Percentiles rank a stretch among this genome's conserved stretches.
Conservation (phyloP, 2,888 invertebrate species). For the Bimastos eiseni region DNA sequence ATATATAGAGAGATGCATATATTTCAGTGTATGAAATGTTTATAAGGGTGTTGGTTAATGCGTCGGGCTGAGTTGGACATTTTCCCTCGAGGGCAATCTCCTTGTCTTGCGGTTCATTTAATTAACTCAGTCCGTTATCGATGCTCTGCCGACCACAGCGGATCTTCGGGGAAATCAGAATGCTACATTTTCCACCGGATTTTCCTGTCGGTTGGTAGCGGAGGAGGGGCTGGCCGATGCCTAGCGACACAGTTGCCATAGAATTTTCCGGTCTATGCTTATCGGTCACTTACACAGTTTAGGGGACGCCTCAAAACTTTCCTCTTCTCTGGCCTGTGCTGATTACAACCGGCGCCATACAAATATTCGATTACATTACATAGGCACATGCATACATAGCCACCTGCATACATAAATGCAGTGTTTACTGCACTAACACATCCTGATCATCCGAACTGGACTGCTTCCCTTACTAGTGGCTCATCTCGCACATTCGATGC, state of each 20-base stretch:
- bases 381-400: background rate
- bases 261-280: background rate
- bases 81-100: background rate
- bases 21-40: too few species aligned
- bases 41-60: background rate
- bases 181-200: background rate
- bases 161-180: background rate
- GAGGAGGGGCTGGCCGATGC: background rate
- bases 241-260: background rate
- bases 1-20: background rate
- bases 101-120: slow-evolving; percentile 4
- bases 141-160: background rate
- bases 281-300: too few species aligned
- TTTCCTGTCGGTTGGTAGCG: background rate
- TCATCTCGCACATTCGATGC: too few species aligned
- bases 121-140: background rate
- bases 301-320: too few species aligned
- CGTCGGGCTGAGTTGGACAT: background rate
- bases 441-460: too few species aligned
- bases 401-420: background rate
- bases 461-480: too few species aligned
- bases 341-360: too few species aligned
- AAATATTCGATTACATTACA: background rate
- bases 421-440: too few species aligned
- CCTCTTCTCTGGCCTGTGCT: too few species aligned